Percentiles rank a stretch among this genome's conserved stretches.
These are phyloP conservation scores for Smittia sp. DNA, from an alignment of 2,888 invertebrate genomes.

Conservation along the genomic window DNA sequence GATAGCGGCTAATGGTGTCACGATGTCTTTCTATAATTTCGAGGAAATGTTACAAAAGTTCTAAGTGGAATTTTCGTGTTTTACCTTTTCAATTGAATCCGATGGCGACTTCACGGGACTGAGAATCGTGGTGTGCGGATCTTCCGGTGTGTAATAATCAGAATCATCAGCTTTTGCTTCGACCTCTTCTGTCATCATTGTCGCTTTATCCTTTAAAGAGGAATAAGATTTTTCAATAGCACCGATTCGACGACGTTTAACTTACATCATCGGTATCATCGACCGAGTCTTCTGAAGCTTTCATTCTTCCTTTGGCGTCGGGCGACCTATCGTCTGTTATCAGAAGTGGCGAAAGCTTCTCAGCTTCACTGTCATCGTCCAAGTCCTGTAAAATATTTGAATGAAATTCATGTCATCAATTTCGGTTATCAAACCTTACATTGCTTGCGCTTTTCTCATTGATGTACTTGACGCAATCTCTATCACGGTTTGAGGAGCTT, in stretches of 20 bases:
- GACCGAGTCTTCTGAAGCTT: slow-evolving; percentile 59
- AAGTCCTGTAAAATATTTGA: slow-evolving; percentile 48
- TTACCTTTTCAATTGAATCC: slow-evolving; percentile 49
- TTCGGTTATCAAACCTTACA: slow-evolving; percentile 42
- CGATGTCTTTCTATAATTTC: background rate
- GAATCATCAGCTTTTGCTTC: slow-evolving; percentile 61
- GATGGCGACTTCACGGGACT: slow-evolving; percentile 55
- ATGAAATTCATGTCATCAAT: slow-evolving; percentile 46
- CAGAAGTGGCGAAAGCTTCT: slow-evolving; percentile 75
- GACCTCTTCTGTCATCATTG: slow-evolving; percentile 49
- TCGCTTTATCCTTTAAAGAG: slow-evolving; percentile 12
- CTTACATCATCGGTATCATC: slow-evolving; percentile 58
- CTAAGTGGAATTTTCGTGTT: slow-evolving; percentile 5
- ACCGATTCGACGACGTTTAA: background rate
- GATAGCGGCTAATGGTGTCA: slow-evolving; percentile 49
- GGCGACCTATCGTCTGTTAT: slow-evolving; percentile 8
- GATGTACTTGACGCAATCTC: slow-evolving; percentile 60
- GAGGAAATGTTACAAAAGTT: background rate
- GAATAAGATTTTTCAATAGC: background rate
- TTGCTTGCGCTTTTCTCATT: slow-evolving; percentile 57
- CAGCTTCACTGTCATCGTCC: slow-evolving; percentile 79
- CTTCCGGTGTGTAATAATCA: slow-evolving; percentile 69
- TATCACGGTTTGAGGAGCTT: slow-evolving; percentile 50
- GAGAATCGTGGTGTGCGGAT: slow-evolving; percentile 63
- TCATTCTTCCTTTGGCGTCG: slow-evolving; percentile 50